Percentiles rank a stretch among this genome's conserved stretches.
Conservation (phyloP, 1,140 invertebrate species). For the Drosophila subobscura region DNA sequence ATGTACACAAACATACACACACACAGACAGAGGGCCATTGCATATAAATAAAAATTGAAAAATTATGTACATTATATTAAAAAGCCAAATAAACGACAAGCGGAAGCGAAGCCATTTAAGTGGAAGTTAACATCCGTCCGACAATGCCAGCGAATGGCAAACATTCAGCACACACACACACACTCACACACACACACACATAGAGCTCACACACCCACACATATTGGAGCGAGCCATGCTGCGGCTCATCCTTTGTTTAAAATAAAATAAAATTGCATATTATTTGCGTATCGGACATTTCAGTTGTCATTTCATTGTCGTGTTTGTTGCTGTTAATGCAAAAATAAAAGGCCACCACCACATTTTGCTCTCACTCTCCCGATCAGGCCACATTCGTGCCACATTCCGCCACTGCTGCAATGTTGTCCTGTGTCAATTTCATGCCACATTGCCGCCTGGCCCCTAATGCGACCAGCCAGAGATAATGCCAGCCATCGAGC, state of each 20-base stretch:
- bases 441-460: conserved; percentile 53
- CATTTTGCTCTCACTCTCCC: conserved; percentile 8
- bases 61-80: conserved; percentile 82
- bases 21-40: conserved; percentile 13
- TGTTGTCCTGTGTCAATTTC: conserved; percentile 53
- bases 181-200: background rate
- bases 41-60: conserved; percentile 80
- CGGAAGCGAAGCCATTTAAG: conserved; percentile 83
- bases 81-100: conserved; percentile 80
- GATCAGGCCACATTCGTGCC: conserved; percentile 29
- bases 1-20: conserved; percentile 62
- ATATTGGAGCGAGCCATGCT: background rate
- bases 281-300: conserved; percentile 81
- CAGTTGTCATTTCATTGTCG: conserved; percentile 83
- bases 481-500: conserved; percentile 19
- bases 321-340: conserved; percentile 82
- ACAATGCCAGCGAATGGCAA: conserved; percentile 42
- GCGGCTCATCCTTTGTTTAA: conserved; percentile 32
- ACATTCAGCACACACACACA: background rate
- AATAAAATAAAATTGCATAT: conserved; percentile 82
- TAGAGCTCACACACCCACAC: background rate
- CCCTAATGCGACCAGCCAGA: conserved; percentile 48
- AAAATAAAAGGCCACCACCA: conserved; percentile 68
- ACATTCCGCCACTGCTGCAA: conserved; percentile 36
- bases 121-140: conserved; percentile 83